Percentiles rank a stretch among this genome's conserved stretches.
Conservation (phyloP, 2,797 vertebrate species). For the Lindbergichthys nudifrons region DNA sequence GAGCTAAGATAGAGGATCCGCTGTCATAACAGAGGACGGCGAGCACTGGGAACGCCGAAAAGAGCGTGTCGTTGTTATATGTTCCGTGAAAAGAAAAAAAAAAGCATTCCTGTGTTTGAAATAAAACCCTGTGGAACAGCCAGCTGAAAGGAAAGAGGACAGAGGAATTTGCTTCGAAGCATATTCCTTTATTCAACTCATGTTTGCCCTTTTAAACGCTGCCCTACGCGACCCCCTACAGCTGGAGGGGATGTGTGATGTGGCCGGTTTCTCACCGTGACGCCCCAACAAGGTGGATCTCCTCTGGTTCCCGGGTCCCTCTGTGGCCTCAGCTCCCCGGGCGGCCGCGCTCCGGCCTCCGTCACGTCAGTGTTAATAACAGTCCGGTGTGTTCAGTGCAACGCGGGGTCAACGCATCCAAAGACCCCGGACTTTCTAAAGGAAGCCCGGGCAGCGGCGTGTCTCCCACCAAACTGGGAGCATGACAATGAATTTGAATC, state of each 20-base stretch:
- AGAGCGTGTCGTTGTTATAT: slow-evolving; percentile 37
- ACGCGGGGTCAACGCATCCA: slow-evolving; percentile 35
- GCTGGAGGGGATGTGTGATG: slow-evolving; percentile 54
- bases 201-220: slow-evolving; percentile 68
- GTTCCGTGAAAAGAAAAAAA: slow-evolving; percentile 1
- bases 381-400: slow-evolving; percentile 31
- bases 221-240: slow-evolving; percentile 51
- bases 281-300: slow-evolving; percentile 57
- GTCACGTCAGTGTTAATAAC: slow-evolving; percentile 61
- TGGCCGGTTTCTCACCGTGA: slow-evolving; percentile 46
- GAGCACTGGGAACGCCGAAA: slow-evolving; percentile 2
- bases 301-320: slow-evolving; percentile 42
- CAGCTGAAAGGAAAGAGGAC: slow-evolving; percentile 33
- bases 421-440: slow-evolving; percentile 7
- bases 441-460: slow-evolving; percentile 42
- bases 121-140: slow-evolving; percentile 21
- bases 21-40: slow-evolving; percentile 58
- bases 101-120: slow-evolving; percentile 30
- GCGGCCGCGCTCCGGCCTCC: slow-evolving; percentile 8
- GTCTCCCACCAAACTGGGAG: slow-evolving; percentile 11
- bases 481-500: slow-evolving; percentile 21
- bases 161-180: slow-evolving; percentile 20
- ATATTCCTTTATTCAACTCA: slow-evolving; percentile 53
- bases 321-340: slow-evolving; percentile 39
- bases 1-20: slow-evolving; percentile 42